Base-by-base conservation (phyloP, 1,140 invertebrate genomes). In the Xylocopa sonorina region DNA sequence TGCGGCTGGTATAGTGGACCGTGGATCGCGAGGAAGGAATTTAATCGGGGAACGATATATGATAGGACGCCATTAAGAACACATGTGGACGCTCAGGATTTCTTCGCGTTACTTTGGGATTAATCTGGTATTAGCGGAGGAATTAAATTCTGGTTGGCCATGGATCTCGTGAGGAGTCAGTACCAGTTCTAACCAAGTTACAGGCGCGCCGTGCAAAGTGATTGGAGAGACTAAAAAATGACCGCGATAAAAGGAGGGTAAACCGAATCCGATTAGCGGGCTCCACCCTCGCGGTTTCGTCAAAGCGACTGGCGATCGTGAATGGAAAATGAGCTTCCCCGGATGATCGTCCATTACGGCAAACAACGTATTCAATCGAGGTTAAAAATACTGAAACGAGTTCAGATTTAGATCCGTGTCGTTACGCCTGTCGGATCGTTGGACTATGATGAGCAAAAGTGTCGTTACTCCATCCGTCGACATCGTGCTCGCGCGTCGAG, bases 11-110 rank as follows among this genome's bases (percentile, higher is more conserved):
- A 60, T 9, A 3, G 38, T 18, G 62, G 2, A 16, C 14, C 1
- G 7, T 2, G 6, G 24, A 63, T 63, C 3, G 38, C 62, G 38
- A 63, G 38, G 38, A 63, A 9, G 62, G 24, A 64, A 43, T 43
- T 43, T 14, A 38, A 62, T 62, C n/a, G n/a, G 5, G 34, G 34
- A 24, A 62, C n/a, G 58, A 43, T 64, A 64, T 38, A n/a, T n/a
- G n/a, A n/a, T n/a, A 64, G 43, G 41, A 38, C 24, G 24, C 14
- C n/a, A 63, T 63, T 43, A 41, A 62, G 60, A 21, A n/a, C 27
- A 43, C 38, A 24, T 24, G 32, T 43, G 24, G n/a, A 27, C 4
- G 9, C 10, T 10, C 12, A n/a, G 14, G 12, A 38, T 4, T 2
- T 7, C 16, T 38, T 12, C 18, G 34, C 12, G 27, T 63, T 27